Evolutionary conservation across 2,888 invertebrate species (phyloP), one percentile per base, ranked within the genome.

Genomic region (Drosophila emarginata): DNA sequence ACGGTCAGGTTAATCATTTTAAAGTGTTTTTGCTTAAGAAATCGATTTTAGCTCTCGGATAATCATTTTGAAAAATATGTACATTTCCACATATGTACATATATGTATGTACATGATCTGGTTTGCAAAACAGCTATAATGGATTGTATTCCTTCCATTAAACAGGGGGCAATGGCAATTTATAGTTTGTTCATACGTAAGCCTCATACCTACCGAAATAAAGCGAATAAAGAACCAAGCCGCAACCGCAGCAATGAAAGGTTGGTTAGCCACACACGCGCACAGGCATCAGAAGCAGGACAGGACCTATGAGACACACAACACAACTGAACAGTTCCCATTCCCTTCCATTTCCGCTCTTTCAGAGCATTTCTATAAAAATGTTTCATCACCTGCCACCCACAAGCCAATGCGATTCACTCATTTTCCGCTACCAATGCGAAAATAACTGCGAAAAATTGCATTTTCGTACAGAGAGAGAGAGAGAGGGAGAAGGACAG

Each of bases 231-330:
- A 61, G 65, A 69, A 63, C 36, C 61, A 50, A 72, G 59, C 65
- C 67, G 60, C 59, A 67, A 80, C 80, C 80, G 56, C 80, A 80
- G 78, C 83, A 72, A 67, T 80, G 80, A 80, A 83, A 80, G 45
- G 76, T 60, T 76, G 80, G 80, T 78, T 71, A 67, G 63, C 80
- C 80, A 71, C 80, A 67, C 56, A 76, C 59, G 32, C 63, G 69
- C 56, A 57, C 37, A 37, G 57, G 4, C 57, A 37, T 45, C n/a
- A 18, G 21, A 21, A 45, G 36, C 56, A 21, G 56, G 32, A 50
- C 59, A 32, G 50, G 15, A 45, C 40, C 40, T 45, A 45, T 18
- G 40, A 45, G 40, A 45, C 40, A 37, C 36, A 40, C 39, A 39
- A 23, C 21, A 45, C 23, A 23, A 23, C 21, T 14, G 4, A 15